phyloP scores from a whole-genome alignment of 1,140 invertebrate genomes.

The Drosophila repleta region DNA sequence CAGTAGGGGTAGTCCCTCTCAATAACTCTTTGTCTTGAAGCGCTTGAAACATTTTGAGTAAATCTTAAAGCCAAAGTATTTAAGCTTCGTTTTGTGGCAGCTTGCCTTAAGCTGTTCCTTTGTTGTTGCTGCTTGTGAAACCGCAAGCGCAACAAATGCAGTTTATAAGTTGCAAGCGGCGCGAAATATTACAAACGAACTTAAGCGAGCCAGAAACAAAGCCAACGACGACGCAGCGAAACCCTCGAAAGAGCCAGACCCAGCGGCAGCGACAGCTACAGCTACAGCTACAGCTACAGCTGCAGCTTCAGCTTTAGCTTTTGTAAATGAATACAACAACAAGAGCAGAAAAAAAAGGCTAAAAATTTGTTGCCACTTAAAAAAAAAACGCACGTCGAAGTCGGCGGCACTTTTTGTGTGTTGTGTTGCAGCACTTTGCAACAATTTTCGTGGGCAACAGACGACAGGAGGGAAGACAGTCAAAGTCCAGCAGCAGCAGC shows the following conservation, averaged over 20 bases:
- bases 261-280: not conserved
- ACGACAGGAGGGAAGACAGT: conserved; percentile 7
- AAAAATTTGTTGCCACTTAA: conserved; percentile 63
- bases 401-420: conserved; percentile 46
- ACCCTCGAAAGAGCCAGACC: conserved; percentile 25
- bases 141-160: conserved; percentile 74
- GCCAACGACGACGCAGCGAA: conserved; percentile 19
- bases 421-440: conserved; percentile 28
- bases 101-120: not conserved
- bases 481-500: too few relatives aligned
- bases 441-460: conserved; percentile 58
- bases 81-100: not conserved
- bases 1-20: too few relatives aligned
- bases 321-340: conserved; percentile 48
- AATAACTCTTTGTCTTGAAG: too few relatives aligned
- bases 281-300: too few relatives aligned
- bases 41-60: not conserved
- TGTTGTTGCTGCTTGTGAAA: conserved; percentile 37
- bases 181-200: conserved; percentile 66
- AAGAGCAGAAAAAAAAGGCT: not conserved
- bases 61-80: conserved; percentile 11
- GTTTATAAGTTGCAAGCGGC: conserved; percentile 58
- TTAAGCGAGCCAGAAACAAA: conserved; percentile 27
- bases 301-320: not conserved
- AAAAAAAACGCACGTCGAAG: conserved; percentile 48